phyloP scores from a whole-genome alignment of 53 echinoderm and acorn worm genomes.

The Arbacia lixula region DNA sequence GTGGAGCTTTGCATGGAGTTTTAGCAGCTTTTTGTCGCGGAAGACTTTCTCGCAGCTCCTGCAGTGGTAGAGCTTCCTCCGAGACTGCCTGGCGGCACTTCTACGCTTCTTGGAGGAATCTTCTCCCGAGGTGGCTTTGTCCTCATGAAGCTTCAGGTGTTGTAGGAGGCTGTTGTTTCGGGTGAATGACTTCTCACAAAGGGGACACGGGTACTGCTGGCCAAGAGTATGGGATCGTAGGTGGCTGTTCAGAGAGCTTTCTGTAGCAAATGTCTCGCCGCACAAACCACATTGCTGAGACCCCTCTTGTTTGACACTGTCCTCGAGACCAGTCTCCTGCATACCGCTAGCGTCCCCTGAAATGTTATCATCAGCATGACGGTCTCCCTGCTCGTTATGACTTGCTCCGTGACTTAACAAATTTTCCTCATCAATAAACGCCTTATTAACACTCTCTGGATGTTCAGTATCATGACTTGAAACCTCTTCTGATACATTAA shows the following conservation, averaged over 20 bases:
- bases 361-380: no score
- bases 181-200: slow-evolving; percentile 8
- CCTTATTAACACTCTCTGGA: no score
- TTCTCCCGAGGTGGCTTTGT: background rate
- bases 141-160: slow-evolving; percentile 12
- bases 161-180: background rate
- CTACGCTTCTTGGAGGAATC: no score
- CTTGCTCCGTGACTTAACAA: no score
- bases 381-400: no score
- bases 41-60: slow-evolving; percentile 15
- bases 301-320: background rate
- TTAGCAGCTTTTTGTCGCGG: background rate
- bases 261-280: slow-evolving; percentile 5
- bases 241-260: background rate
- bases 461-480: no score
- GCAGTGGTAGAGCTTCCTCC: background rate
- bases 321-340: no score
- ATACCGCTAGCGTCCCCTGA: no score
- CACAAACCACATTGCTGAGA: background rate
- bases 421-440: no score
- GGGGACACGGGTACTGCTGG: background rate
- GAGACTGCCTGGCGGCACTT: background rate
- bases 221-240: background rate
- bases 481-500: no score
- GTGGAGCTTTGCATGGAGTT: background rate